Percentiles rank a stretch among this genome's conserved stretches.
These are phyloP conservation scores for Monomorium pharaonis DNA, from an alignment of 1,140 invertebrate species.

Conservation along the genomic window DNA sequence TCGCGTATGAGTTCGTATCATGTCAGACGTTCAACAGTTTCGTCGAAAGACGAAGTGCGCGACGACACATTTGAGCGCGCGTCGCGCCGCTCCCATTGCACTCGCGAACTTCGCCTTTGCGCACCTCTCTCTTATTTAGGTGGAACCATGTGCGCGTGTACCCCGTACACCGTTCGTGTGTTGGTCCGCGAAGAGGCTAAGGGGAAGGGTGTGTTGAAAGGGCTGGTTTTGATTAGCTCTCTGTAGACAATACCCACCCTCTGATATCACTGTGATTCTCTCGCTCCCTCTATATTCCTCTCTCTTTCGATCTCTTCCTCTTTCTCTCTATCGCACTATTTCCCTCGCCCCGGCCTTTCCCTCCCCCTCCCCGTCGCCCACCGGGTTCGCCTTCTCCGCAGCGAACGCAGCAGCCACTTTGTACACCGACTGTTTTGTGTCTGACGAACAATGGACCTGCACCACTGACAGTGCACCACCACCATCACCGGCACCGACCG, in stretches of 20 bases:
- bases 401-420: constrained; percentile 83
- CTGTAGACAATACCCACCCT: constrained; percentile 83
- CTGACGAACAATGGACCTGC: constrained; percentile 83
- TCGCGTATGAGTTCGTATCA: not conserved
- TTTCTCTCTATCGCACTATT: constrained; percentile 56
- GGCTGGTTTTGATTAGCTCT: constrained; percentile 85
- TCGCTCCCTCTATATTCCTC: constrained; percentile 79
- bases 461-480: constrained; percentile 79
- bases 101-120: constrained; percentile 57
- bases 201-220: constrained; percentile 82
- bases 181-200: constrained; percentile 33
- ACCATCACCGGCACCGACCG: constrained; percentile 52
- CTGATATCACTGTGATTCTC: constrained; percentile 70
- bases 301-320: constrained; percentile 44
- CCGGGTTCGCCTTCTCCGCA: constrained; percentile 71
- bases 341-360: constrained; percentile 67
- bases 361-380: constrained; percentile 61
- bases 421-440: constrained; percentile 84
- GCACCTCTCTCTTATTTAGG: constrained; percentile 61
- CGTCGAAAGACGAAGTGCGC: not conserved
- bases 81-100: not conserved
- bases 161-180: constrained; percentile 17
- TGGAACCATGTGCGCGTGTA: constrained; percentile 45
- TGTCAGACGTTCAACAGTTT: not conserved
- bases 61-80: constrained; percentile 7